These are phyloP conservation scores for Eubasilissa splendida DNA, from an alignment of 2,888 invertebrate species.

Conservation along the genomic window DNA sequence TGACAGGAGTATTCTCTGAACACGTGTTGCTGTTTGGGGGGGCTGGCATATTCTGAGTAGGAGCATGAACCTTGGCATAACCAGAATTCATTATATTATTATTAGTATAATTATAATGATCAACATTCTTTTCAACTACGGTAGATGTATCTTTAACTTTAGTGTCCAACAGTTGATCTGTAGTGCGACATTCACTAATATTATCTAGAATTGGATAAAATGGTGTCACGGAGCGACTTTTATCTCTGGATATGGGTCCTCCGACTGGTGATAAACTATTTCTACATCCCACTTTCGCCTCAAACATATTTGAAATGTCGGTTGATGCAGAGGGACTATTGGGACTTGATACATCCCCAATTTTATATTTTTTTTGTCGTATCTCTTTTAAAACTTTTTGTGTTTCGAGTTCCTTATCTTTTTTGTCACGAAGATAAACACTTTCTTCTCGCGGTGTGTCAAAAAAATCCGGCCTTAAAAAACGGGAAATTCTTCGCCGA, in stretches of 20 bases:
- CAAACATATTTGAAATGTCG: conserved; percentile 61
- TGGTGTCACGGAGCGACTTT: conserved; percentile 70
- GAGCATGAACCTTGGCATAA: conserved; percentile 40
- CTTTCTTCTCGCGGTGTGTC: conserved; percentile 80
- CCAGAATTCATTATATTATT: conserved; percentile 27
- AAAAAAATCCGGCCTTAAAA: conserved; percentile 85
- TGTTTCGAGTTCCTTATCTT: conserved; percentile 79
- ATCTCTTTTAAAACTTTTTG: conserved; percentile 80
- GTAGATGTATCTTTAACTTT: conserved; percentile 43
- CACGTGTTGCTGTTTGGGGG: conserved; percentile 57
- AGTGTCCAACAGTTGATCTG: conserved; percentile 56
- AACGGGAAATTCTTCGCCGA: conserved; percentile 79
- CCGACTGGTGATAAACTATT: conserved; percentile 64
- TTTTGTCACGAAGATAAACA: conserved; percentile 75
- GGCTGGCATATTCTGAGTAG: conserved; percentile 1
- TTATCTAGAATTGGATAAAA: conserved; percentile 72
- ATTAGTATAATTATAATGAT: conserved; percentile 49
- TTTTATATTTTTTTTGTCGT: conserved; percentile 74
- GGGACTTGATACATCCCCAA: conserved; percentile 62
- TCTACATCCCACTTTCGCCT: conserved; percentile 49
- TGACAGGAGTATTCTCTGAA: conserved; percentile 61
- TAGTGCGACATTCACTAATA: conserved; percentile 67
- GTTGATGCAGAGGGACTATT: conserved; percentile 63
- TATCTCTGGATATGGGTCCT: conserved; percentile 65
- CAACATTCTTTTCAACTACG: conserved; percentile 59